A percentile compares a stretch with the other conserved stretches of the same genome.
Evolutionary conservation across 2,113 vertebrate genomes (phyloP).

Genomic region (Lipophrys pholis): DNA sequence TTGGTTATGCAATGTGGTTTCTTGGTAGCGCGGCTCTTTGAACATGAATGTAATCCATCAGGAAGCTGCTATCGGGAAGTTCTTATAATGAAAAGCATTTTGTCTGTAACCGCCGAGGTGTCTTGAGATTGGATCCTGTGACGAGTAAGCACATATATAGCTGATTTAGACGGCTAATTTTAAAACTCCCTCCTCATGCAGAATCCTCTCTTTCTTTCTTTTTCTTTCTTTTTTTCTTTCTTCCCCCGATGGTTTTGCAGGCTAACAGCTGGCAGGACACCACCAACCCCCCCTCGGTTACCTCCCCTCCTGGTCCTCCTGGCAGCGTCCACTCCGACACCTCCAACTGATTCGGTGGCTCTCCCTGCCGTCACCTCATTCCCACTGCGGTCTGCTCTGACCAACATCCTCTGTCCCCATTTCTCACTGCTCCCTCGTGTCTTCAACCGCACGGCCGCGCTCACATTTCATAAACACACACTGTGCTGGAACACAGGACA

Average conservation of each 20-base stretch:
- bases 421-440: conserved; percentile 30
- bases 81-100: neutral
- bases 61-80: neutral
- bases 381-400: conserved; percentile 50
- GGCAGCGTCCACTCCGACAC: conserved; percentile 88
- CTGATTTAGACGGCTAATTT: conserved; percentile 9
- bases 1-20: neutral
- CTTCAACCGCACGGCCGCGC: conserved; percentile 34
- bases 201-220: neutral
- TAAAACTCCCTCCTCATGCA: conserved; percentile 22
- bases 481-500: conserved; percentile 77
- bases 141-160: conserved; percentile 19
- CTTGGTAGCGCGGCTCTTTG: no score
- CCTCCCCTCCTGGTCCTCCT: conserved; percentile 85
- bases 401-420: conserved; percentile 36
- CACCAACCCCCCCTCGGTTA: conserved; percentile 83
- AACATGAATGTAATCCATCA: neutral
- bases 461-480: conserved; percentile 60
- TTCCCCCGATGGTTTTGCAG: conserved; percentile 65
- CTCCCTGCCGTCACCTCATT: conserved; percentile 49
- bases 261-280: conserved; percentile 90
- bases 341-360: conserved; percentile 83
- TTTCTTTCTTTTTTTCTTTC: neutral
- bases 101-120: neutral
- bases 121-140: neutral